phyloP scores from a whole-genome alignment of 2,797 vertebrate genomes.

The Masticophis lateralis region DNA sequence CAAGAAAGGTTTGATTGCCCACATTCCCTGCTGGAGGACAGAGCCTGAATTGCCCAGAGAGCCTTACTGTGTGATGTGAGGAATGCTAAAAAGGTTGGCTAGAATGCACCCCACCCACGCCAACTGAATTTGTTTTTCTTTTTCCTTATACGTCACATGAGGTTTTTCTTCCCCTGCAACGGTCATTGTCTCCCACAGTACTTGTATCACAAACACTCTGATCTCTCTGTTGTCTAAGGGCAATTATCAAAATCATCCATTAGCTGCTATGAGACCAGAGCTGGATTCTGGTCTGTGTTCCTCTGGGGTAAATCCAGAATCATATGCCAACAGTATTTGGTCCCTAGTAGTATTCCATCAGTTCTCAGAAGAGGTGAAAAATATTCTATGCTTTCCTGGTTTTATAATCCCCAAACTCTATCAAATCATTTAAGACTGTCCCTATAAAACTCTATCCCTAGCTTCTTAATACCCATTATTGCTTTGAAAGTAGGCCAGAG shows the following conservation, averaged over 20 bases:
- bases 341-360: neutral
- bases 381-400: neutral
- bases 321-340: constrained; percentile 6
- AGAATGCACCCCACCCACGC: constrained; percentile 16
- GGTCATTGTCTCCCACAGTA: constrained; percentile 5
- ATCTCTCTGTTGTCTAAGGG: constrained; percentile 8
- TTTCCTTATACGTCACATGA: constrained; percentile 14
- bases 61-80: constrained; percentile 88
- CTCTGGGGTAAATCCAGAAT: constrained; percentile 27
- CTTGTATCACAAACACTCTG: neutral
- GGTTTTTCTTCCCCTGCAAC: constrained; percentile 16
- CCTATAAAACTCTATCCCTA: neutral
- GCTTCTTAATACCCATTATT: neutral
- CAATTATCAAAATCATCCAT: neutral
- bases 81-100: constrained; percentile 4
- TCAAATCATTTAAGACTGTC: neutral
- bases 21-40: constrained; percentile 87
- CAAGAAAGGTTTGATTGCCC: constrained; percentile 87
- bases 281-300: constrained; percentile 28
- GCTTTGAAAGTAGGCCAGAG: neutral
- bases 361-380: neutral
- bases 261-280: constrained; percentile 20
- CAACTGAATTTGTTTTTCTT: constrained; percentile 16
- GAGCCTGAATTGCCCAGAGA: constrained; percentile 85
- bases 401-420: neutral